Evolutionary conservation across 2,888 invertebrate genomes (phyloP).

Genomic region (Tetranychus piercei): DNA sequence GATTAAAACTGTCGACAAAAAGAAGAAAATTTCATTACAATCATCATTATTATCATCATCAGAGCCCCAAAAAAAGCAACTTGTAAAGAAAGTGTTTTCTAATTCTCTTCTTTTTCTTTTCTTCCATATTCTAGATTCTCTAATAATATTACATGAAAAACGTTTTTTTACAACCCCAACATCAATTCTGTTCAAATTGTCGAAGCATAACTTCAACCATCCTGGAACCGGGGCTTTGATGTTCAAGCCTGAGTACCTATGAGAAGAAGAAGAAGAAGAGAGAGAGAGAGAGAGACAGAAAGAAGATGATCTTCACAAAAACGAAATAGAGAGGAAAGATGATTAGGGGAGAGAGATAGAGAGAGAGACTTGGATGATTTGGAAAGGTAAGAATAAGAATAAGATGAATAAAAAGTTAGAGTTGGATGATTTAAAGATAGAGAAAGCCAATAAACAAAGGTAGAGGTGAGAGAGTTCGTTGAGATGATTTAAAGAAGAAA

Average conservation of each 20-base stretch:
- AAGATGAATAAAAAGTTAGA: not conserved
- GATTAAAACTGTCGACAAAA: too few species aligned
- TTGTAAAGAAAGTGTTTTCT: too few species aligned
- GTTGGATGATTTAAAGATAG: not conserved
- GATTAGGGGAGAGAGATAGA: not conserved
- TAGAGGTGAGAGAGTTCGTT: not conserved
- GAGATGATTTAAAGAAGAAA: not conserved
- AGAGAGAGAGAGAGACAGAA: slow-evolving; percentile 16
- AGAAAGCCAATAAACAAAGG: not conserved
- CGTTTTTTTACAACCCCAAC: not conserved
- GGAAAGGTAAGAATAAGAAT: not conserved
- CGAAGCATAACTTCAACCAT: not conserved
- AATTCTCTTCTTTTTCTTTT: too few species aligned
- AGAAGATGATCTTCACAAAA: not conserved
- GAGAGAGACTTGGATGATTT: not conserved
- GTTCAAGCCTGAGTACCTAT: slow-evolving; percentile 4
- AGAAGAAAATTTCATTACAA: too few species aligned
- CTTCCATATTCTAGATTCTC: too few species aligned
- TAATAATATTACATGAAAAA: not conserved
- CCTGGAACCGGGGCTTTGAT: slow-evolving; percentile 1
- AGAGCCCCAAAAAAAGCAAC: too few species aligned
- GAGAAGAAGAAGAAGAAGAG: slow-evolving; percentile 9
- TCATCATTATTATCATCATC: too few species aligned
- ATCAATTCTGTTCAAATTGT: not conserved
- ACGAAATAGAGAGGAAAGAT: slow-evolving; percentile 4